These are phyloP conservation scores for Strigamia transsilvanica DNA, from an alignment of 2,888 invertebrate genomes.

Conservation along the genomic window DNA sequence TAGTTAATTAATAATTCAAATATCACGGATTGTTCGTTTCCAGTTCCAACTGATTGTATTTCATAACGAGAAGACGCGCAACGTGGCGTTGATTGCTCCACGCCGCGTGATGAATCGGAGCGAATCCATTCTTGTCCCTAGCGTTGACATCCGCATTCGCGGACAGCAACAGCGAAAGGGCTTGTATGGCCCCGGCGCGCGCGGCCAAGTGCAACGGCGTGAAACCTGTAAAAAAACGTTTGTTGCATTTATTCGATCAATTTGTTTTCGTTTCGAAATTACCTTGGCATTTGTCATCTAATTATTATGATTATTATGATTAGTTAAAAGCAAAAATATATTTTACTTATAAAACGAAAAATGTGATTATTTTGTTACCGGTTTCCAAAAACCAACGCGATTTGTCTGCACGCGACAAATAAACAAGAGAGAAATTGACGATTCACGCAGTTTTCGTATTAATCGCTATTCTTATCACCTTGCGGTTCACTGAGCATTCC, in stretches of 20 bases:
- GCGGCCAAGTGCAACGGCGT: conserved; percentile 54
- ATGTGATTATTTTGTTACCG: neutral
- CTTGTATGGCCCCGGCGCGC: conserved; percentile 46
- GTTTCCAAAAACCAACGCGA: conserved; percentile 10
- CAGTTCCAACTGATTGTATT: conserved; percentile 52
- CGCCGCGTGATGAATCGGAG: conserved; percentile 54
- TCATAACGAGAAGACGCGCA: conserved; percentile 48
- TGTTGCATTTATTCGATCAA: neutral
- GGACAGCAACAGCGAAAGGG: conserved; percentile 35
- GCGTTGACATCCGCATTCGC: conserved; percentile 50
- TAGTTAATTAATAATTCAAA: neutral
- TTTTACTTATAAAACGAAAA: conserved; percentile 1
- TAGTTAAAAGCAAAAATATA: neutral
- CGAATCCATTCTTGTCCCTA: conserved; percentile 52
- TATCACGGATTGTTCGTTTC: conserved; percentile 38
- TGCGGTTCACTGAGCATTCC: conserved; percentile 28
- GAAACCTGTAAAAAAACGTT: conserved; percentile 35
- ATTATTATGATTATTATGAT: neutral
- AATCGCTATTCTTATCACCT: conserved; percentile 3
- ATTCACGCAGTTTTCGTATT: neutral
- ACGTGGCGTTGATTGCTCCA: conserved; percentile 50
- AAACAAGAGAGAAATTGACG: neutral
- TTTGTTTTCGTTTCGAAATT: neutral
- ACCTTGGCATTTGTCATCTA: conserved; percentile 16
- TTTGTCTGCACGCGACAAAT: conserved; percentile 3